Evolutionary conservation across 2,113 vertebrate species (phyloP), one percentile per base, ranked within the genome.

Genomic region (Manacus vitellinus): DNA sequence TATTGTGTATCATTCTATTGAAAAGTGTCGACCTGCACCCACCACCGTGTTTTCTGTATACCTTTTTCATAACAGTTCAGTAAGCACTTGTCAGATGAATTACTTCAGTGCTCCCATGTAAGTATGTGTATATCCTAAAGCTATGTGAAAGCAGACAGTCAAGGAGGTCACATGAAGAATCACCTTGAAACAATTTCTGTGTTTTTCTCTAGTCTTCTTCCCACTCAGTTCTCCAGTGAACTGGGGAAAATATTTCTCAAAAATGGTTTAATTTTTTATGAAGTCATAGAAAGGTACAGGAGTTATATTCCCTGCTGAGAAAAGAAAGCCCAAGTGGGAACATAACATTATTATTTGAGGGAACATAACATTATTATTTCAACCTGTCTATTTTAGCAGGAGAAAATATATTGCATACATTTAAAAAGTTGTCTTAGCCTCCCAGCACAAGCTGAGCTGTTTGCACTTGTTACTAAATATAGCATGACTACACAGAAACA

Each of bases 391-490:
- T 49, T 82, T 89, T 70, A 79, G 31, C 41, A 75, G 62, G 56
- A 85, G 63, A 75, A 80, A 30, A 63, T 59, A 15, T 56, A 67
- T 66, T 91, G 43, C 79, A 62, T 65, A 19, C 8, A 43, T 90
- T 86, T 83, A 11, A 80, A 78, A 94, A 70, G 35, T 78, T 82
- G 14, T 55, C 75, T 65, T 23, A 51, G 18, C 54, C 51, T 96
- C 76, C 27, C 58, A 79, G 71, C 3, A 13, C 4, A 18, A 70
- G 79, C 78, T 23, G 28, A 91, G 58, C 47, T 96, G 55, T 87
- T 92, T n/a, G 85, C 23, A 63, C 52, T 80, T 94, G 31, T 75
- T 92, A 27, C 76, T 88, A 84, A 88, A 83, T 93, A 89, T 95
- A 92, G 33, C 85, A 31, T 78, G 31, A 91, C 67, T 95, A 58